Conservation (phyloP, 1,140 invertebrate genomes). For the Belonocnema kinseyi region DNA sequence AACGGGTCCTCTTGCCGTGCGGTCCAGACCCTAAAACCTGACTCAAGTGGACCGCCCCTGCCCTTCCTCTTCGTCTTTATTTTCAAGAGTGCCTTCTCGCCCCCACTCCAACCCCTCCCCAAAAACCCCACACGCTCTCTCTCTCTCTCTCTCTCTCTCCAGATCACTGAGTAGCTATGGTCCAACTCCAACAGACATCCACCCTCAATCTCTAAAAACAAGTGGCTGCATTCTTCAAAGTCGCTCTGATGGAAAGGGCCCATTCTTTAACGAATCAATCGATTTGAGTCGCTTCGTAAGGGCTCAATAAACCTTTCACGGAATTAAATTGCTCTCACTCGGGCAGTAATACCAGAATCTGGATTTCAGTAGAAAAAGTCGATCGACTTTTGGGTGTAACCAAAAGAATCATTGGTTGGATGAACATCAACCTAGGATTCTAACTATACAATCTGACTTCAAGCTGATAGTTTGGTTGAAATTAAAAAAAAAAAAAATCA, state of each 20-base stretch:
- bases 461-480: too few species aligned
- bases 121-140: too few species aligned
- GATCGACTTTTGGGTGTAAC: too few species aligned
- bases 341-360: background rate
- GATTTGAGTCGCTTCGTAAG: background rate
- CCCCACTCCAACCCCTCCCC: background rate
- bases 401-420: too few species aligned
- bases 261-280: constrained; percentile 21
- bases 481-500: too few species aligned
- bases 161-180: background rate
- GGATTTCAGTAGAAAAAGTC: background rate
- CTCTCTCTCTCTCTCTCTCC: background rate
- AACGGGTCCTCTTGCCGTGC: constrained; percentile 57
- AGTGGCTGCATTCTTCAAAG: constrained; percentile 19
- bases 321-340: background rate
- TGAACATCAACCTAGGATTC: too few species aligned
- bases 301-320: background rate
- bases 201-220: background rate
- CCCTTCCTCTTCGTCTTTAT: constrained; percentile 31
- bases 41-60: constrained; percentile 48
- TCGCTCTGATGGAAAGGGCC: background rate
- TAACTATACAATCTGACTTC: too few species aligned
- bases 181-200: background rate
- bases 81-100: constrained; percentile 36
- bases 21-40: constrained; percentile 56